phyloP scores from a whole-genome alignment of 92 coral and sea anemone species.

The Palythoa caribaeorum region DNA sequence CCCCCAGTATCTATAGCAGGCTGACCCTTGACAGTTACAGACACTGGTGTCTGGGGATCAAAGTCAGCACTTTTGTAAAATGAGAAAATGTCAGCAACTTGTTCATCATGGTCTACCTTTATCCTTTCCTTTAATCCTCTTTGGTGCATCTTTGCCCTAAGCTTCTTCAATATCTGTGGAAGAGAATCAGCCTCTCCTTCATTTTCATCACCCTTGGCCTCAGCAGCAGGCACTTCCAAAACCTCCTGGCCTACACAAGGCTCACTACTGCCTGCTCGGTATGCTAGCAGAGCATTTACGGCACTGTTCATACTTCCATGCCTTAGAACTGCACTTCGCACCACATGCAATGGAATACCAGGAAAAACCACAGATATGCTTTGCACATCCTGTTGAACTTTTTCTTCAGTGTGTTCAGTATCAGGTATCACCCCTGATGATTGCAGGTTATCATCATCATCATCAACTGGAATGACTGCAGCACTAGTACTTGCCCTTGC shows the following conservation, averaged over 20 bases:
- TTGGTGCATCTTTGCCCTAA: slow-evolving; percentile 44
- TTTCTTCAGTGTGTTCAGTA: slow-evolving; percentile 16
- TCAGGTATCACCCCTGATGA: slow-evolving; percentile 27
- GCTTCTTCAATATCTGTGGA: slow-evolving; percentile 55
- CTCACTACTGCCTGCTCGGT: slow-evolving; percentile 32
- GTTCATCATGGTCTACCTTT: slow-evolving; percentile 65
- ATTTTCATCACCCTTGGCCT: slow-evolving; percentile 11
- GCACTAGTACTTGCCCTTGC: slow-evolving; percentile 26
- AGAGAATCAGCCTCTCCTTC: slow-evolving; percentile 43
- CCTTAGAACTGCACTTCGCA: slow-evolving; percentile 19
- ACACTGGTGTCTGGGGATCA: slow-evolving; percentile 54
- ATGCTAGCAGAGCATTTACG: slow-evolving; percentile 11
- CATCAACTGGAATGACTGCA: slow-evolving; percentile 21
- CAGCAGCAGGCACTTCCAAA: slow-evolving; percentile 27
- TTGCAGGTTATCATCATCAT: slow-evolving; percentile 30
- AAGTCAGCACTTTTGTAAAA: slow-evolving; percentile 69
- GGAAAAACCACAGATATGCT: slow-evolving; percentile 16
- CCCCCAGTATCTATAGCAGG: slow-evolving; percentile 69
- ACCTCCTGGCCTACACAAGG: slow-evolving; percentile 21
- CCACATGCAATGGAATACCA: slow-evolving; percentile 19
- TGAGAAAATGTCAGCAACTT: slow-evolving; percentile 53
- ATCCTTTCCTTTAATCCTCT: slow-evolving; percentile 52
- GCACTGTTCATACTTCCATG: slow-evolving; percentile 6
- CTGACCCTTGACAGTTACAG: slow-evolving; percentile 59
- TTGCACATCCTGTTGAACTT: slow-evolving; percentile 22